Evolutionary conservation across 1,140 invertebrate species (phyloP).

Genomic region (Hypsibius dujardini): DNA sequence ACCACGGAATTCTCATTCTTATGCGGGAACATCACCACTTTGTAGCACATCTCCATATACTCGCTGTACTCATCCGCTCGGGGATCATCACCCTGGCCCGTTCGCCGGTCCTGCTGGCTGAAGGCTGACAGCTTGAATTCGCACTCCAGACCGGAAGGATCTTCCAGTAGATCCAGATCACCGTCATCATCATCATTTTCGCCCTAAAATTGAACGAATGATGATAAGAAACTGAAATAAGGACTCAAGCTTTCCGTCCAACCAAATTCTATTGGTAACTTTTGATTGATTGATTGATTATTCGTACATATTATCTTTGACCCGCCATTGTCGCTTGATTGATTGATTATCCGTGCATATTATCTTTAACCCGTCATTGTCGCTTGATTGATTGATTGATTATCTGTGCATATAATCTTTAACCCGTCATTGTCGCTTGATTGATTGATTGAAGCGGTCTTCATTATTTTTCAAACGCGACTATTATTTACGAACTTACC

Average conservation of each 20-base stretch:
- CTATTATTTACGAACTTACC: constrained; percentile 1
- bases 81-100: constrained; percentile 4
- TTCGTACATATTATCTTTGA: too few species aligned
- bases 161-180: constrained; percentile 15
- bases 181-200: constrained; percentile 20
- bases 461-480: constrained; percentile 19
- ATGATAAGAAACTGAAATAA: constrained; percentile 1
- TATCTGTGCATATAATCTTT: too few species aligned
- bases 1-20: constrained; percentile 16
- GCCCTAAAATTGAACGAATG: constrained; percentile 18
- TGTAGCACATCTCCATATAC: constrained; percentile 17
- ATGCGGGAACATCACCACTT: constrained; percentile 16
- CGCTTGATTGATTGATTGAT: too few species aligned
- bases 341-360: too few species aligned
- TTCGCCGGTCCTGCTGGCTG: constrained; percentile 3
- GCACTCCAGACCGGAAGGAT: neutral
- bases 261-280: too few species aligned
- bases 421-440: too few species aligned
- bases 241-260: too few species aligned
- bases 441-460: too few species aligned
- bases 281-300: too few species aligned
- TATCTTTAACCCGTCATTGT: too few species aligned
- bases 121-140: constrained; percentile 14
- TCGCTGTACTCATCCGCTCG: constrained; percentile 6
- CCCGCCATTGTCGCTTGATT: too few species aligned